Conservation (phyloP, 2,797 vertebrate genomes). For the Enteromius paludinosus region DNA sequence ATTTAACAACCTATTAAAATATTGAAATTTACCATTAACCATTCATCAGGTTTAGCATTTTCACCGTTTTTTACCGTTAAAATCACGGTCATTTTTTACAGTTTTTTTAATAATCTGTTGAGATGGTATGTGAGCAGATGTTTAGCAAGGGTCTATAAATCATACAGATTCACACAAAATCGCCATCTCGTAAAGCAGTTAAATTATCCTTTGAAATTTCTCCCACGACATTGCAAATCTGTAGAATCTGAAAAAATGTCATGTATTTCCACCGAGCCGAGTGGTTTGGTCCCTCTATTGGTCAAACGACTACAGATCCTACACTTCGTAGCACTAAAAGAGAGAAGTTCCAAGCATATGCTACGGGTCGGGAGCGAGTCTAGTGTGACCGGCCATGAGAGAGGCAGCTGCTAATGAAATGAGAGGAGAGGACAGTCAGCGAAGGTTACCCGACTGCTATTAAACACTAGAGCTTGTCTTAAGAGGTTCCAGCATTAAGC, state of each 20-base stretch:
- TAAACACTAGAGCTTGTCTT: conserved; percentile 85
- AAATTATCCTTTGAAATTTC: too few species aligned
- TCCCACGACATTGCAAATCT: not conserved
- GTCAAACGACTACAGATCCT: not conserved
- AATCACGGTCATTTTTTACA: too few species aligned
- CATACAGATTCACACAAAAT: not conserved
- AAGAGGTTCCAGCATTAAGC: conserved; percentile 84
- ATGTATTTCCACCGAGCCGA: too few species aligned
- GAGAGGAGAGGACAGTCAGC: conserved; percentile 75
- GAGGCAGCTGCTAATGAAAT: conserved; percentile 68
- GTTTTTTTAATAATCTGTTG: not conserved
- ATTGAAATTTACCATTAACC: too few species aligned
- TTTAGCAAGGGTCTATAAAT: not conserved
- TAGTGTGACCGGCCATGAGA: conserved; percentile 7
- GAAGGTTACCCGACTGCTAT: conserved; percentile 84
- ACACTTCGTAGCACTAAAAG: too few species aligned
- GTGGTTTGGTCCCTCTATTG: not conserved
- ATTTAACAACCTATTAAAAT: too few species aligned
- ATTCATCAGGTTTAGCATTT: too few species aligned
- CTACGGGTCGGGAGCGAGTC: not conserved
- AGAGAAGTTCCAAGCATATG: not conserved
- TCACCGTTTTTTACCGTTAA: too few species aligned
- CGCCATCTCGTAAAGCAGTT: not conserved
- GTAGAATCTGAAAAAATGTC: not conserved
- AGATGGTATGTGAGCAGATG: not conserved